Percentiles rank a stretch among this genome's conserved stretches.
These are phyloP conservation scores for Lonchura striata DNA, from an alignment of 2,113 vertebrate species.

Conservation along the genomic window DNA sequence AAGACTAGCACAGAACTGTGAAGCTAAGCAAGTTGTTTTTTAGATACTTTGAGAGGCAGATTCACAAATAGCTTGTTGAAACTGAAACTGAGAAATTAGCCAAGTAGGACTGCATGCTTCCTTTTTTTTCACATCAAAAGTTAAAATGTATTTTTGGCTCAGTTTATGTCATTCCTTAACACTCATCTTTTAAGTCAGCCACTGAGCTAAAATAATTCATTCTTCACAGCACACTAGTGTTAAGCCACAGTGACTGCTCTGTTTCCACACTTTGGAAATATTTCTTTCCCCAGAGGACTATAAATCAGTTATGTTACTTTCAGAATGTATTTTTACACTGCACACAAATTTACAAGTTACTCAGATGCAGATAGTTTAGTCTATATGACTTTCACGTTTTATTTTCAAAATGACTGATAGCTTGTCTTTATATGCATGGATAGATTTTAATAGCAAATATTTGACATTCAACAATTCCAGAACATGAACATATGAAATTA, in stretches of 20 bases:
- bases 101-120: background rate
- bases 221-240: constrained; percentile 12
- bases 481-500: background rate
- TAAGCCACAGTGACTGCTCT: constrained; percentile 28
- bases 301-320: constrained; percentile 3
- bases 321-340: background rate
- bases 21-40: background rate
- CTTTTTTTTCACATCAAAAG: background rate
- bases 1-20: background rate
- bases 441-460: background rate
- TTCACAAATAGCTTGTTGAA: constrained; percentile 13
- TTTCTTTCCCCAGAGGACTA: background rate
- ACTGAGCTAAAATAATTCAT: constrained; percentile 25
- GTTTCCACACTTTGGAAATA: constrained; percentile 27
- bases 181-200: background rate
- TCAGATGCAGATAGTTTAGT: background rate
- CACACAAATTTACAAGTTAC: background rate
- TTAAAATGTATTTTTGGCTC: background rate
- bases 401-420: background rate
- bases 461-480: background rate
- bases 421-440: background rate
- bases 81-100: background rate
- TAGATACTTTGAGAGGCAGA: background rate
- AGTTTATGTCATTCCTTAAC: background rate
- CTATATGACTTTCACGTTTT: background rate